A percentile compares a stretch with the other conserved stretches of the same genome.
phyloP scores from a whole-genome alignment of 2,888 invertebrate genomes.

The Spicauda simplicius region DNA sequence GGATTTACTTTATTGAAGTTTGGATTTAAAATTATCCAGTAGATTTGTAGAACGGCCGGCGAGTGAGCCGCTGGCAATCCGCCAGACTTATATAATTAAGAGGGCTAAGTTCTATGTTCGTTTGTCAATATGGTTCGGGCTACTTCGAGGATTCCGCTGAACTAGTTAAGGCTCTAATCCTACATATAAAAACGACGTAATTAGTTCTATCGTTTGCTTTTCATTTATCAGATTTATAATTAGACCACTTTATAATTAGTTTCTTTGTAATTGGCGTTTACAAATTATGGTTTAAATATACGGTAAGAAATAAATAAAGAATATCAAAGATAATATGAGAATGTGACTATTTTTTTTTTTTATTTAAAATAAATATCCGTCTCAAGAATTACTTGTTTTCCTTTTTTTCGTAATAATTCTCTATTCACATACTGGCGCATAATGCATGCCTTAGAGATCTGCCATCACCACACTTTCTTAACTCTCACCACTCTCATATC shows the following conservation, averaged over 20 bases:
- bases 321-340: no score
- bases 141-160: conserved; percentile 12
- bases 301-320: no score
- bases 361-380: no score
- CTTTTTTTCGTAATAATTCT: no score
- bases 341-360: no score
- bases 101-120: conserved; percentile 31
- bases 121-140: conserved; percentile 25
- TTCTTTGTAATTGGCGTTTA: no score
- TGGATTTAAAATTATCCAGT: conserved; percentile 28
- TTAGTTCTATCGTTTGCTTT: neutral
- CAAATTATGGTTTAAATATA: no score
- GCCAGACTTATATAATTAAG: conserved; percentile 34
- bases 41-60: conserved; percentile 13
- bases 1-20: conserved; percentile 11
- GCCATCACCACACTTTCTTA: no score
- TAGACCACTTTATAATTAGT: neutral
- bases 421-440: no score
- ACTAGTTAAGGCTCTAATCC: conserved; percentile 13
- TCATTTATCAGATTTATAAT: neutral
- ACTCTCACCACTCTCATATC: no score
- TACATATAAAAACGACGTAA: neutral
- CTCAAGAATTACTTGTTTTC: no score
- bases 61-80: conserved; percentile 20
- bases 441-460: no score